Evolutionary conservation across 2,888 invertebrate genomes (phyloP).

Genomic region (Orthosia gracilis): DNA sequence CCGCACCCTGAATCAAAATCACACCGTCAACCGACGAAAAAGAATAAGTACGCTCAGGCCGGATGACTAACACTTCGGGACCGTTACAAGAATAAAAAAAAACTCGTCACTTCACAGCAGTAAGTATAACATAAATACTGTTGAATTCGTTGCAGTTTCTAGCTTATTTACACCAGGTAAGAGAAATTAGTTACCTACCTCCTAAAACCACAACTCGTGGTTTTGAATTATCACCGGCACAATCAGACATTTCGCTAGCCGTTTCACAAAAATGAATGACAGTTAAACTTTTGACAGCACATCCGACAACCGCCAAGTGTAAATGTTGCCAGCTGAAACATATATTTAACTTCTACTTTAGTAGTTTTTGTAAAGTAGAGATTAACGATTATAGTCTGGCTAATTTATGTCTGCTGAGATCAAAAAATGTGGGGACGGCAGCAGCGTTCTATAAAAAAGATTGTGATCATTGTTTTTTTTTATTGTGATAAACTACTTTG

Average conservation of each 20-base stretch:
- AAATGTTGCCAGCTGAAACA: slow-evolving; percentile 52
- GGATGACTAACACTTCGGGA: slow-evolving; percentile 87
- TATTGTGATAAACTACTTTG: too few species aligned
- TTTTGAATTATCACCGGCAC: slow-evolving; percentile 88
- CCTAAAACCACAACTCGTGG: slow-evolving; percentile 88
- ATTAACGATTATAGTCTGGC: too few species aligned
- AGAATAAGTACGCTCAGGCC: slow-evolving; percentile 69
- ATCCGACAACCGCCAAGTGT: slow-evolving; percentile 28
- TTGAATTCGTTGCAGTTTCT: neutral
- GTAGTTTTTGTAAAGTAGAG: neutral
- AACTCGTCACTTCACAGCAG: slow-evolving; percentile 43
- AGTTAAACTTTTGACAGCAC: slow-evolving; percentile 64
- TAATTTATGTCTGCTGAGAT: too few species aligned
- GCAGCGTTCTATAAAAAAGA: too few species aligned
- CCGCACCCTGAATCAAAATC: slow-evolving; percentile 94
- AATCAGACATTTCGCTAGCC: slow-evolving; percentile 85
- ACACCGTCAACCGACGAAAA: slow-evolving; percentile 72
- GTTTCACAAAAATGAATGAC: slow-evolving; percentile 78
- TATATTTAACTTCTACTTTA: neutral
- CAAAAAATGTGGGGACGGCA: too few species aligned
- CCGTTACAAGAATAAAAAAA: slow-evolving; percentile 82
- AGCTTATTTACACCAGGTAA: neutral
- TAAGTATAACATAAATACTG: neutral
- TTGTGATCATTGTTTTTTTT: too few species aligned
- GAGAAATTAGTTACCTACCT: slow-evolving; percentile 84